Conservation (phyloP, 2,797 vertebrate species). For the Ctenosaura bakeri region DNA sequence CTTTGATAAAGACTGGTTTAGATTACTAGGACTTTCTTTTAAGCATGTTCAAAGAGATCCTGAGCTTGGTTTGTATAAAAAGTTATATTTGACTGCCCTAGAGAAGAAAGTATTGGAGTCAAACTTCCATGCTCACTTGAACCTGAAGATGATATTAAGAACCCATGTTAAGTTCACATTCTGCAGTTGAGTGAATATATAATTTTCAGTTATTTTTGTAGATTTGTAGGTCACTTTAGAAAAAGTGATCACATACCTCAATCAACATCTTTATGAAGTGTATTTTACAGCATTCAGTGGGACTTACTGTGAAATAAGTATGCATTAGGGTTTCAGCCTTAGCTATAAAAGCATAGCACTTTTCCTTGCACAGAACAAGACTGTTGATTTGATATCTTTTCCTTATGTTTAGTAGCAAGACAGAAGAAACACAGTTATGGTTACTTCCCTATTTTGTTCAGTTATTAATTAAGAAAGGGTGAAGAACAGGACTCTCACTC, state of each 20-base stretch:
- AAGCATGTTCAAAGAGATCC: neutral
- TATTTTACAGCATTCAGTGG: neutral
- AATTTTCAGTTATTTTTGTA: neutral
- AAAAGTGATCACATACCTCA: neutral
- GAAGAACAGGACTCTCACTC: neutral
- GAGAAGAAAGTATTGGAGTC: neutral
- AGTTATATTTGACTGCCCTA: neutral
- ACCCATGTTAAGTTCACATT: neutral
- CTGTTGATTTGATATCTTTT: neutral
- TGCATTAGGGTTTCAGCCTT: neutral
- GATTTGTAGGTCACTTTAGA: neutral
- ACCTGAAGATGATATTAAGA: neutral
- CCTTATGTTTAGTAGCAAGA: neutral
- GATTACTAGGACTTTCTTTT: neutral
- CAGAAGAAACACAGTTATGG: neutral
- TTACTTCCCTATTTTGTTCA: neutral
- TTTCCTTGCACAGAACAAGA: neutral
- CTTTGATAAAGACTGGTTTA: neutral
- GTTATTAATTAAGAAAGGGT: neutral
- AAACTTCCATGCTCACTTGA: neutral
- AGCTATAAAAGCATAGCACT: too few relatives aligned
- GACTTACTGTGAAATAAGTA: neutral
- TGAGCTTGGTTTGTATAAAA: neutral
- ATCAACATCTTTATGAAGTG: conserved; percentile 5
- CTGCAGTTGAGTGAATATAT: neutral